Evolutionary conservation across 2,797 vertebrate species (phyloP).

Genomic region (Coilia nasus): DNA sequence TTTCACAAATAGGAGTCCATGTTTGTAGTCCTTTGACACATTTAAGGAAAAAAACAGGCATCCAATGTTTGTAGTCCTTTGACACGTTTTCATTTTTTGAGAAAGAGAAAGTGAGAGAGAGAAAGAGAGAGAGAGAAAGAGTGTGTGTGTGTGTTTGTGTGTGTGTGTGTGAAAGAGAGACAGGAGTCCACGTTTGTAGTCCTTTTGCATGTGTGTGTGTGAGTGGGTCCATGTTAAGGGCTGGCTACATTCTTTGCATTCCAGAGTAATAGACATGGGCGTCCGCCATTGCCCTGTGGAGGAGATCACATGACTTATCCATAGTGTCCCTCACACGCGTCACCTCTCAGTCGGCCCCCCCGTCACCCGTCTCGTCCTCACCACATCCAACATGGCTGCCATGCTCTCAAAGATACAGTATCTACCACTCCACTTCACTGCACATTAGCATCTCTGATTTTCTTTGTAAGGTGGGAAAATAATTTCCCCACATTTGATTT

Average conservation of each 20-base stretch:
- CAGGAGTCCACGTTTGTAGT: slow-evolving; percentile 68
- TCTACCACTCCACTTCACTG: slow-evolving; percentile 63
- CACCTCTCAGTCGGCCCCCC: slow-evolving; percentile 70
- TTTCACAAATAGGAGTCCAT: slow-evolving; percentile 41
- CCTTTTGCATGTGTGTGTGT: slow-evolving; percentile 76
- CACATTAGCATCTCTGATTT: slow-evolving; percentile 34
- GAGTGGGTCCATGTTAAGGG: slow-evolving; percentile 82
- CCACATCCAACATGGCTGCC: slow-evolving; percentile 78
- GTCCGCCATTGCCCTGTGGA: slow-evolving; percentile 85
- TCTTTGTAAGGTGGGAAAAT: slow-evolving; percentile 57
- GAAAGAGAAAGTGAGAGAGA: too few species aligned
- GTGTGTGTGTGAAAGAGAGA: slow-evolving; percentile 53
- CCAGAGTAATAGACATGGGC: slow-evolving; percentile 88
- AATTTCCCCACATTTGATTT: not conserved
- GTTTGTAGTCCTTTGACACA: slow-evolving; percentile 58
- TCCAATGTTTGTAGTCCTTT: slow-evolving; percentile 66
- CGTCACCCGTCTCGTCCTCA: slow-evolving; percentile 67
- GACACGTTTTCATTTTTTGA: slow-evolving; percentile 60
- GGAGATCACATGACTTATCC: slow-evolving; percentile 86
- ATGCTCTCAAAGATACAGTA: slow-evolving; percentile 78
- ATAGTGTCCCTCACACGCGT: slow-evolving; percentile 73
- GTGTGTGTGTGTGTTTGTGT: slow-evolving; percentile 70
- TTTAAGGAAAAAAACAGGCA: slow-evolving; percentile 27
- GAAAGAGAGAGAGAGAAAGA: slow-evolving; percentile 43
- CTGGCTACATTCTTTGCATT: slow-evolving; percentile 89